A percentile compares a stretch with the other conserved stretches of the same genome.
Conservation (phyloP, 2,113 vertebrate genomes). For the Clarias magur region DNA sequence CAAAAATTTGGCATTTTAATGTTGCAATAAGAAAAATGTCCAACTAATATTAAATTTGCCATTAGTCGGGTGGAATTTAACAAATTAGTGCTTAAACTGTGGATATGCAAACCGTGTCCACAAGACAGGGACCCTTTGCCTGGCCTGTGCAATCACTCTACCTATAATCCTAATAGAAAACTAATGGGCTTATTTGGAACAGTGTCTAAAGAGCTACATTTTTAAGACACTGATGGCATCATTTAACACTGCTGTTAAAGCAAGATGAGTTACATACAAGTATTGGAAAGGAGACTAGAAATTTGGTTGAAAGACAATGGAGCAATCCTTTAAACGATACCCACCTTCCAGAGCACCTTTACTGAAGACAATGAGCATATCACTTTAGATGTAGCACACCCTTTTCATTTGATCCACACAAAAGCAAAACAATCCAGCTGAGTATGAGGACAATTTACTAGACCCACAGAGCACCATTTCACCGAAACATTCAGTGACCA, state of each 20-base stretch:
- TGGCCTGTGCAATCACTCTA: not conserved
- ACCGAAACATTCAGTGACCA: slow-evolving; percentile 29
- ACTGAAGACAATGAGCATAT: slow-evolving; percentile 15
- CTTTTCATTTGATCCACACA: slow-evolving; percentile 12
- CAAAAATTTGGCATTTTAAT: not conserved
- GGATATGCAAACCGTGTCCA: too few relatives aligned
- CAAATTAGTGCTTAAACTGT: not conserved
- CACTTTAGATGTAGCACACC: slow-evolving; percentile 1
- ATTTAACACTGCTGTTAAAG: not conserved
- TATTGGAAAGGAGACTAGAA: not conserved
- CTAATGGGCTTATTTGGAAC: not conserved
- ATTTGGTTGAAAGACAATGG: slow-evolving; percentile 7
- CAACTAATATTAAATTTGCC: not conserved
- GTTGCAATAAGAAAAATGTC: not conserved
- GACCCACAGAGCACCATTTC: slow-evolving; percentile 24
- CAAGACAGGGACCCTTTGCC: too few relatives aligned
- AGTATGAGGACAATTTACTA: slow-evolving; percentile 32
- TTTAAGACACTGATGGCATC: not conserved
- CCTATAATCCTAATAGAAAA: not conserved
- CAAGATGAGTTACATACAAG: not conserved
- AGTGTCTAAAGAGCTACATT: not conserved
- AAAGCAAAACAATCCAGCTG: slow-evolving; percentile 25
- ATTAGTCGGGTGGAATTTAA: not conserved
- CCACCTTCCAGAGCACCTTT: not conserved
- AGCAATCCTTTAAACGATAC: slow-evolving; percentile 20